Evolutionary conservation across 35 echinoderm and acorn worm genomes (phyloP), one percentile per base, ranked within the genome.

Genomic region (Patiria miniata): DNA sequence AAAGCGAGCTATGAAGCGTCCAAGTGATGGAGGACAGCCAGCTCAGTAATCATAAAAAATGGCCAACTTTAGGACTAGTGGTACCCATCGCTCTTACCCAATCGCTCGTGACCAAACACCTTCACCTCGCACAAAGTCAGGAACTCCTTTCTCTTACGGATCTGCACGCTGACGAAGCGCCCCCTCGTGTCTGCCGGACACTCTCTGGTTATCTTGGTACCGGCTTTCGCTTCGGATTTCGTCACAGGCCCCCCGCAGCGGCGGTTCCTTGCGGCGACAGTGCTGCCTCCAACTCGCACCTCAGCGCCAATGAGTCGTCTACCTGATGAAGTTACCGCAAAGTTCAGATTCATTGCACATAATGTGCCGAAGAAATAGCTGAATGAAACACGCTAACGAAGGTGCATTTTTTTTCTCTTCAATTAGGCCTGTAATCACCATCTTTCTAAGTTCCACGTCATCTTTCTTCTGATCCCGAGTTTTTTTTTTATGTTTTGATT

Each of bases 121-220:
- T 73, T 1, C 26, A 73, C 65, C 26, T 73, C 65, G 8, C 65
- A 73, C 23, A 73, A 34, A 2, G 65, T 73, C 34, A 73, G 29
- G 8, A 32, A 73, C 29, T 73, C 26, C 26, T 10, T 10, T 34
- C 65, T 26, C 14, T 73, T 22, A 18, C 34, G 65, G 8, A 73
- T 26, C 34, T 73, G 65, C n/a, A 73, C 65, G 65, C 65, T 73
- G 15, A 73, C 65, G 34, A 30, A 36, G 30, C 29, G 65, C 65
- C 65, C 65, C 34, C 65, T 73, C 65, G 65, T 73, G 65, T 73
- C 26, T n/a, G 65, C 26, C 9, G 26, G 14, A 73, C 65, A 73
- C 34, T 32, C 65, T 8, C 65, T 22, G 14, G 29, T 73, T 18
- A 73, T 73, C 34, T 73, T 73, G 26, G 21, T 26, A 9, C 34